These are phyloP conservation scores for Myiopsitta monachus DNA, from an alignment of 2,113 vertebrate genomes.

Conservation along the genomic window DNA sequence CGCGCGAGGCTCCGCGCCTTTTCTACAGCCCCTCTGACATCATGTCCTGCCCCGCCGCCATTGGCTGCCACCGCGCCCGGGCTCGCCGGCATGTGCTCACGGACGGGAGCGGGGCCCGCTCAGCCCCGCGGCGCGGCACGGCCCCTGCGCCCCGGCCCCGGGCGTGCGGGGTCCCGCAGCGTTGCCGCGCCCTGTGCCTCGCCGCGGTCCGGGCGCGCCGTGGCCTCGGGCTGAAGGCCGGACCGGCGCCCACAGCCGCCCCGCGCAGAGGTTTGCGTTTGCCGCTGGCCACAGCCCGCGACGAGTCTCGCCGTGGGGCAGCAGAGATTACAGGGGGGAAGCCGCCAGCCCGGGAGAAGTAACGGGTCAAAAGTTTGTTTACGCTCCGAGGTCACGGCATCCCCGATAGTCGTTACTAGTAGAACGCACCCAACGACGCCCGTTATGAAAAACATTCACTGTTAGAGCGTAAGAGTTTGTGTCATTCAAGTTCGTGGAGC, in stretches of 20 bases:
- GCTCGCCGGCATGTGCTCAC: conserved; percentile 73
- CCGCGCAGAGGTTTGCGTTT: accelerated
- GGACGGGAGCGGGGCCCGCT: conserved; percentile 36
- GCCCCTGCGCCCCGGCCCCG: too few species aligned
- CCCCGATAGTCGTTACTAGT: accelerated
- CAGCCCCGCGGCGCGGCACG: too few species aligned
- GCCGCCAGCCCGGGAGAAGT: not conserved
- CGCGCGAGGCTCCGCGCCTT: conserved; percentile 90
- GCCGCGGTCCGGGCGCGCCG: not conserved
- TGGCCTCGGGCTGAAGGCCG: not conserved
- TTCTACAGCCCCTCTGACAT: conserved; percentile 92
- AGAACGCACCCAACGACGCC: not conserved
- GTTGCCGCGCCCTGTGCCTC: not conserved
- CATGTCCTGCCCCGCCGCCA: conserved; percentile 84
- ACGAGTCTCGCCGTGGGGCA: not conserved
- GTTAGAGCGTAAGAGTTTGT: accelerated
- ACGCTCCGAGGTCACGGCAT: accelerated
- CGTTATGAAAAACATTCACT: accelerated
- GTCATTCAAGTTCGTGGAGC: not conserved
- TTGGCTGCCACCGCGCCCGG: conserved; percentile 82
- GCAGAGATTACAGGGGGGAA: accelerated
- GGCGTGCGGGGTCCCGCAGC: not conserved
- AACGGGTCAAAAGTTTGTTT: not conserved
- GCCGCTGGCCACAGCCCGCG: not conserved
- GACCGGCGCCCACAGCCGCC: not conserved